Base-by-base conservation (phyloP, 1,140 invertebrate genomes). In the Doryteuthis pealeii region DNA sequence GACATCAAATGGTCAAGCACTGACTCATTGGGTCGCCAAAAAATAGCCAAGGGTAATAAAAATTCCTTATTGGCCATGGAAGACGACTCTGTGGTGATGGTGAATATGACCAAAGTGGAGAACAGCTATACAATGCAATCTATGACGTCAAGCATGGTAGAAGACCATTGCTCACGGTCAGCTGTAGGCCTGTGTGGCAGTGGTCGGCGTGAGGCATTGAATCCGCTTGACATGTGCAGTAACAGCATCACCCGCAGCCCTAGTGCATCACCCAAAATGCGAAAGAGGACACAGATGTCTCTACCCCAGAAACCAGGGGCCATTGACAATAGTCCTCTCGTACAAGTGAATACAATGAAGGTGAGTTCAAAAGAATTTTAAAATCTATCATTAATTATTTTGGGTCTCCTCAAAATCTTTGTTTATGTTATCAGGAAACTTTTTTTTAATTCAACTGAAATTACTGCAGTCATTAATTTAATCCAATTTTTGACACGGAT, bases 271-370 rank as follows among this genome's bases (percentile, higher is more conserved):
- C 86, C 85, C 15, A 83, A 82, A 30, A 49, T 84, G 45, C 71
- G 75, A 32, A 79, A 83, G 45, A 81, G 78, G 74, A 68, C 77
- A 0, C 69, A 69, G 33, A 5, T 62, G 18, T 74, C 80, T 68
- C 70, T 79, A 2, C 83, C 86, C n/a, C 83, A 84, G 73, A 85
- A 86, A 73, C 94, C 94, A 8, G 92, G 93, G 26, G 92, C 93
- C 22, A 94, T 96, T 70, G 93, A 95, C 83, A 96, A 95, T 86
- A 89, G 90, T 76, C 89, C 88, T 65, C 87, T 96, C 43, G 89
- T 94, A 4, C 90, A 90, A 2, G 87, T 90, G 62, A 90, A 91
- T 82, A 83, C 89, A 5, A 89, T 89, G 67, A 92, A 93, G 86
- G 92, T 92, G 82, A 32, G 74, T 40, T 40, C 35, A n/a, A n/a